Evolutionary conservation across 2,797 vertebrate genomes (phyloP), one percentile per base, ranked within the genome.

Genomic region (Falco berigora): DNA sequence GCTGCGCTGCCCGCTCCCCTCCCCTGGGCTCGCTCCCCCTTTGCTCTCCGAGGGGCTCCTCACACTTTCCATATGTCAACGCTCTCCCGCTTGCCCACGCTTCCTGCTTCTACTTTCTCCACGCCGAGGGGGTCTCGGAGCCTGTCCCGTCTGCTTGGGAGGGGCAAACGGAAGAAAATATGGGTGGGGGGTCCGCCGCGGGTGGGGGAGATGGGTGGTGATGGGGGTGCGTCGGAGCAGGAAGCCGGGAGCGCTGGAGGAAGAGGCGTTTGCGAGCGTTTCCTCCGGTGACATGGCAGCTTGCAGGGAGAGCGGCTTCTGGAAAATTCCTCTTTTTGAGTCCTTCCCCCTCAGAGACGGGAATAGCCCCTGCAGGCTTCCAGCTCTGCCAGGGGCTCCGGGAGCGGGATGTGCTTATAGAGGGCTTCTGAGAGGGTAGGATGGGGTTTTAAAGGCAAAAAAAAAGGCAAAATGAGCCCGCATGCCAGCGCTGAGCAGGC

Each of bases 81-180:
- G 10, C 63, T 88, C 50, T 38, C 68, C 84, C 5, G 27, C 44
- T 85, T 46, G 47, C 85, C 91, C 82, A 47, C 6, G 14, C 91
- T 95, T 64, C 94, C 96, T 87, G 88, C 91, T 71, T 76, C 52
- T 58, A 46, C 86, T 56, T 77, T 64, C 90, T 47, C 80, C 50
- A 22, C 53, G 21, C 19, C 46, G 12, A 12, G 32, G 27, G n/a
- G 14, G 13, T 6, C 20, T 67, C 1, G 0, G 16, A 40, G 36
- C 3, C 32, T 53, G 50, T 34, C 28, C 72, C 2, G 4, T 2
- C 3, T 30, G 17, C 47, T 5, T 30, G 59, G 63, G 53, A 14
- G 17, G 8, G 49, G 79, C 19, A 14, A 24, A 27, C 10, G 2
- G 2, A 12, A 27, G 28, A 38, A 16, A 38, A 25, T 24, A 0